phyloP scores from a whole-genome alignment of 2,797 vertebrate species.

The Setipinna tenuifilis region DNA sequence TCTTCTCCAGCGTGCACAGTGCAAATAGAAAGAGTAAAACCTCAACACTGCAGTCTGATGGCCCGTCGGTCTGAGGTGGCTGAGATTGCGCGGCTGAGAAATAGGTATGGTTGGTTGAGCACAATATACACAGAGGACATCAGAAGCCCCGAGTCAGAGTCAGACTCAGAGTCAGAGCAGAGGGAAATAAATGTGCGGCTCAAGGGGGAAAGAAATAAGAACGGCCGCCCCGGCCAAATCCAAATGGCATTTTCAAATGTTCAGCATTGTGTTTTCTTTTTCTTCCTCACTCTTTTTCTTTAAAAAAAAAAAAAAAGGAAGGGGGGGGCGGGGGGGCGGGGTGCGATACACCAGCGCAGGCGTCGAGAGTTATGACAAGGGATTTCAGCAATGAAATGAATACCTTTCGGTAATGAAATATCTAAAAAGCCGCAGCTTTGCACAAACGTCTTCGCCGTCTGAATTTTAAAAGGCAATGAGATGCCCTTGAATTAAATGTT shows the following conservation, averaged over 20 bases:
- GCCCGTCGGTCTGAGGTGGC: not conserved
- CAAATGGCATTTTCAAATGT: slow-evolving; percentile 30
- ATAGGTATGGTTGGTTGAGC: slow-evolving; percentile 67
- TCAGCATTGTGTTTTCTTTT: slow-evolving; percentile 30
- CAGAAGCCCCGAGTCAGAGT: slow-evolving; percentile 19
- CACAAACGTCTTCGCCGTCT: slow-evolving; percentile 56
- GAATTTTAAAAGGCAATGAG: slow-evolving; percentile 68
- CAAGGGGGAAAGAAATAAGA: slow-evolving; percentile 22
- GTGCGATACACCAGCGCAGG: slow-evolving; percentile 31
- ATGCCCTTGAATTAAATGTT: slow-evolving; percentile 76
- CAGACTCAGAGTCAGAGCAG: not conserved
- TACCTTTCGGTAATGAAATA: slow-evolving; percentile 78
- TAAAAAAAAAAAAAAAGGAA: slow-evolving; percentile 46
- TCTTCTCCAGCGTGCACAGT: not conserved
- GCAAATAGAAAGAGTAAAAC: not conserved
- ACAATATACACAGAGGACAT: slow-evolving; percentile 23
- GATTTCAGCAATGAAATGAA: slow-evolving; percentile 73
- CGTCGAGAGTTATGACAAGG: slow-evolving; percentile 65
- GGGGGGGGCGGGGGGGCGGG: slow-evolving; percentile 33
- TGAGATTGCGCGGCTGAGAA: slow-evolving; percentile 45
- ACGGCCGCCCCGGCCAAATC: slow-evolving; percentile 22
- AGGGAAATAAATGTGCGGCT: not conserved
- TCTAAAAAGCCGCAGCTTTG: slow-evolving; percentile 72
- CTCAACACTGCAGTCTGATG: not conserved
- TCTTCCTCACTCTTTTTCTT: not conserved